Base-by-base conservation (phyloP, 92 coral and sea anemone genomes). In the Palythoa heliodiscus region DNA sequence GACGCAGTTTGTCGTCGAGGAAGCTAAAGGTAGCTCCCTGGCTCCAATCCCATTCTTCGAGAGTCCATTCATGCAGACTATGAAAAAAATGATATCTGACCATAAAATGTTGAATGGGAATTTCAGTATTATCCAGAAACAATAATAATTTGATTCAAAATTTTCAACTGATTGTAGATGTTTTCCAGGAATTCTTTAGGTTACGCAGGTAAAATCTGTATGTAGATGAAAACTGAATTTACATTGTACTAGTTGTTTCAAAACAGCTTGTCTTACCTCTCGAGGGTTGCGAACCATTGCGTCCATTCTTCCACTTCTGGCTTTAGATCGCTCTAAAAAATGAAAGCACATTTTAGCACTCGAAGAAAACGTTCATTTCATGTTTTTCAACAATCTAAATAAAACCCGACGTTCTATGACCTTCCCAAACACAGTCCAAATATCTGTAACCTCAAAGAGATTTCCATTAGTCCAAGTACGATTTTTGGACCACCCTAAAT, bases 11-110 rank as follows among this genome's bases (percentile, higher is more conserved):
- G 12, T 77, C 82, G 11, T 72, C 77, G 5, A 90, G 71, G 70
- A 90, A 90, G 12, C 83, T 54, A 68, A 90, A 90, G 68, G 66
- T 87, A 23, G 88, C 93, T 3, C 68, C 72, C 24, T 72, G 54
- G 19, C 70, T 40, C 84, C 84, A 80, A 15, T 90, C 85, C 90
- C 88, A 87, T 61, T 90, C 90, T 4, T 87, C 86, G 12, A 90
- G 23, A 1, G 76, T 47, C 93, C 93, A 90, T 66, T 90, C 93
- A 29, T 90, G 90, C 39, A 87, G 67, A 57, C 93, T 90, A 37
- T 3, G 67, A 52, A 48, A 66, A 70, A 50, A 16, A 71, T 20
- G 50, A 12, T 53, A 16, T 3, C 17, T 52, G 10, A 52, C 4
- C 17, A 77, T 5, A 52, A 35, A 43, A 73, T 53, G 71, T 35